Evolutionary conservation across 1,140 invertebrate species (phyloP).

Genomic region (Oreohelix idahoensis): DNA sequence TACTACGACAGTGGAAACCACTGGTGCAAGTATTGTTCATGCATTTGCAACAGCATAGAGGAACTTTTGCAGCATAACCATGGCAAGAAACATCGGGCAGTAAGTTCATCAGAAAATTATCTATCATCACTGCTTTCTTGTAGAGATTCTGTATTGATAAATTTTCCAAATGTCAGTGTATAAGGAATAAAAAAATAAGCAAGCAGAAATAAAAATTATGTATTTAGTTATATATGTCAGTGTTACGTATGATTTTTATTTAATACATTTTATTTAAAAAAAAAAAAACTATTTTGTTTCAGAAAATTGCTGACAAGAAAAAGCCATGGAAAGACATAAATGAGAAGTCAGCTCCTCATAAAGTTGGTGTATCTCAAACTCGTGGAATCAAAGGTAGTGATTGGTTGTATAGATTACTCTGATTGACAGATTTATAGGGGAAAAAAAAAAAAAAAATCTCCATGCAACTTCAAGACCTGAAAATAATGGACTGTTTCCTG

Average conservation of each 20-base stretch:
- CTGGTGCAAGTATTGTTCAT: constrained; percentile 15
- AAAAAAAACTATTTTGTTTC: constrained; percentile 4
- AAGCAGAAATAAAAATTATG: too few relatives aligned
- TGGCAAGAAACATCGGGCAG: constrained; percentile 8
- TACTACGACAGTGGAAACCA: constrained; percentile 35
- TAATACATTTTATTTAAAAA: not conserved
- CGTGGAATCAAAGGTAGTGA: constrained; percentile 19
- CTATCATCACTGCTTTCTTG: too few relatives aligned
- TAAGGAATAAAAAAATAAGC: too few relatives aligned
- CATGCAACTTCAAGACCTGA: not conserved
- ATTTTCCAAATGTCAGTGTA: too few relatives aligned
- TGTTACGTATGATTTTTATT: not conserved
- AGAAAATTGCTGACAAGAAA: not conserved
- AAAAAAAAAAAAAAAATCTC: not conserved
- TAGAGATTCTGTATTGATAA: too few relatives aligned
- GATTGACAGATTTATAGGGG: not conserved
- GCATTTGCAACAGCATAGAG: not conserved
- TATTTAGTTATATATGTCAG: not conserved
- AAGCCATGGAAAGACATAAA: constrained; percentile 15
- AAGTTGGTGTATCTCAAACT: not conserved
- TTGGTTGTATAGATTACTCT: not conserved
- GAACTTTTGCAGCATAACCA: constrained; percentile 21
- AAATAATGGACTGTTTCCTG: not conserved
- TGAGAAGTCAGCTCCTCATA: not conserved
- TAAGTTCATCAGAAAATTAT: not conserved